Conservation (phyloP, 2,113 vertebrate species). For the Paratilapia polleni region DNA sequence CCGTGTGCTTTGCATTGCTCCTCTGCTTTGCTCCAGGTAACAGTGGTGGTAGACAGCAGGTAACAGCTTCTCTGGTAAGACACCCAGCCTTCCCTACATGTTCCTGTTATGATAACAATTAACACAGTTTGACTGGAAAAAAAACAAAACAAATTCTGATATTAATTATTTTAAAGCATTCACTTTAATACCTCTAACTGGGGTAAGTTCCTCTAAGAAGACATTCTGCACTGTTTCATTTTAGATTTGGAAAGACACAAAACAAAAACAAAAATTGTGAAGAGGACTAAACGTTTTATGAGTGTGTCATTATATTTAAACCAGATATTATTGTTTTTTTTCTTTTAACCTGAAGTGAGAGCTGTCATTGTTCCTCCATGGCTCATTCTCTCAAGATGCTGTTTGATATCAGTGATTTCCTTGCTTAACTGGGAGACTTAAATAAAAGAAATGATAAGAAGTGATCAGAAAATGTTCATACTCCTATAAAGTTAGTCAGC, state of each 20-base stretch:
- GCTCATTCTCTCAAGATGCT: constrained; percentile 6
- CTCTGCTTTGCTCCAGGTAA: constrained; percentile 50
- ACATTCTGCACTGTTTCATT: neutral
- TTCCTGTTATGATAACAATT: constrained; percentile 31
- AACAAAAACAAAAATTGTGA: neutral
- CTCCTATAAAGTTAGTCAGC: accelerated
- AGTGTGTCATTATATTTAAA: neutral
- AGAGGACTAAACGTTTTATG: neutral
- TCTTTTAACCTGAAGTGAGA: neutral
- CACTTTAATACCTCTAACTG: constrained; percentile 49
- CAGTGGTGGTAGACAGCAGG: neutral
- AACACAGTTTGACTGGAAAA: accelerated
- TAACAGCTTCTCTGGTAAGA: constrained; percentile 61
- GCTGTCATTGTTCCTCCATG: neutral
- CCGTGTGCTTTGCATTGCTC: constrained; percentile 8
- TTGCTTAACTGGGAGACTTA: constrained; percentile 59
- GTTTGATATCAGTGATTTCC: constrained; percentile 51
- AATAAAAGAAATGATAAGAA: neutral
- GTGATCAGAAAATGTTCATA: neutral
- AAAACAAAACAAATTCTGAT: neutral
- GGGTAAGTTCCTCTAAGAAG: neutral
- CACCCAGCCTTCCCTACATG: constrained; percentile 49
- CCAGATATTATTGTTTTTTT: neutral
- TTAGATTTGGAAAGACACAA: neutral
- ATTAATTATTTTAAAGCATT: neutral